Percentiles rank a stretch among this genome's conserved stretches.
These are phyloP conservation scores for Malthinus seriepunctatus DNA, from an alignment of 2,888 invertebrate genomes.

Conservation along the genomic window DNA sequence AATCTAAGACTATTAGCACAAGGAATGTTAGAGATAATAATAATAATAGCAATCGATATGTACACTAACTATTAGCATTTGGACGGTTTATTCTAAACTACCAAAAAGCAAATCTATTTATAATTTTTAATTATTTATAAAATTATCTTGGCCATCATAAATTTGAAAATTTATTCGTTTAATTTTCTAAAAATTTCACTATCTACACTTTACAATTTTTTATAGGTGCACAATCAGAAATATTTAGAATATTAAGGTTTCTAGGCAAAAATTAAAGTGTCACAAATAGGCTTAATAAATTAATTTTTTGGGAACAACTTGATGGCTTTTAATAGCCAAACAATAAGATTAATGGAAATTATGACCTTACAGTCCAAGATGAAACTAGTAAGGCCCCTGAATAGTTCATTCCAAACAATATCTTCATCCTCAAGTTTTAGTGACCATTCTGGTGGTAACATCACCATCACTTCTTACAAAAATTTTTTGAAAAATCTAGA, in stretches of 20 bases:
- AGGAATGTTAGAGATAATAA: conserved; percentile 25
- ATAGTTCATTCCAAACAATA: too few species aligned
- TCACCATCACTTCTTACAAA: too few species aligned
- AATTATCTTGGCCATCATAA: conserved; percentile 5
- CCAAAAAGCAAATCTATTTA: conserved; percentile 25
- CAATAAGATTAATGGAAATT: too few species aligned
- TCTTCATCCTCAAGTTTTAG: too few species aligned
- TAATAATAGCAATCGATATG: conserved; percentile 32
- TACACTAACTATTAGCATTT: conserved; percentile 37
- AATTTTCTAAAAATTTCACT: too few species aligned
- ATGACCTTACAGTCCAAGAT: too few species aligned
- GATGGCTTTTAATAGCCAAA: too few species aligned
- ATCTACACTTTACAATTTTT: conserved; percentile 14
- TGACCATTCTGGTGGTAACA: too few species aligned
- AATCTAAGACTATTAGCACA: conserved; percentile 37
- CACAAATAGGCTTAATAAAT: neutral
- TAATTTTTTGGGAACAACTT: neutral
- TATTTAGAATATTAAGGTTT: neutral
- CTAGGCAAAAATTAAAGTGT: too few species aligned
- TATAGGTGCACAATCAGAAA: conserved; percentile 14
- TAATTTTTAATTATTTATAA: conserved; percentile 10
- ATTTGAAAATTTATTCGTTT: conserved; percentile 7
- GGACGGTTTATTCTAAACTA: conserved; percentile 49
- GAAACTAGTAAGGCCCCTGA: too few species aligned
- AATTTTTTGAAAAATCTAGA: too few species aligned